Percentiles rank a stretch among this genome's conserved stretches.
Conservation (phyloP, 2,113 vertebrate species). For the Pleuronectes platessa region DNA sequence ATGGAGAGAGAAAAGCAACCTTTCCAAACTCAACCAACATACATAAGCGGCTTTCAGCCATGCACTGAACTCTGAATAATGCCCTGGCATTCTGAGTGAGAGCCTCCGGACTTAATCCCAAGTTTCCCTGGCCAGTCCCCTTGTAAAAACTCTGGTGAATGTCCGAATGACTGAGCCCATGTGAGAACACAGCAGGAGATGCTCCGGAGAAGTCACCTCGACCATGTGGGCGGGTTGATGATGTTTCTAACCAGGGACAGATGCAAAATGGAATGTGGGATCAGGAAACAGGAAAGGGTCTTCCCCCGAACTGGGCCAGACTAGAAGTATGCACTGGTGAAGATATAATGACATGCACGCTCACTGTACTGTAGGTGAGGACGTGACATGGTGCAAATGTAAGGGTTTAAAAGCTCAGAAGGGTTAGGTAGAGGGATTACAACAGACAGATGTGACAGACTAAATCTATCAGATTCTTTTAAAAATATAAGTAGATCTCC, state of each 20-base stretch:
- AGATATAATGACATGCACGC: not conserved
- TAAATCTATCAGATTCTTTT: not conserved
- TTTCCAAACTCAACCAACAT: not conserved
- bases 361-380: slow-evolving; percentile 23
- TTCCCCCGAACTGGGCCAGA: not conserved
- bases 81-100: too few relatives aligned
- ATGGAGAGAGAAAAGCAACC: slow-evolving; percentile 1
- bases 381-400: slow-evolving; percentile 69
- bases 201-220: too few relatives aligned
- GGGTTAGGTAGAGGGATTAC: slow-evolving; percentile 39
- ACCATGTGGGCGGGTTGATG: too few relatives aligned
- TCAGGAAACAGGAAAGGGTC: not conserved
- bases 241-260: too few relatives aligned
- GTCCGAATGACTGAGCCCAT: too few relatives aligned
- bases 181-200: too few relatives aligned
- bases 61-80: too few relatives aligned
- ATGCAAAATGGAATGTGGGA: too few relatives aligned
- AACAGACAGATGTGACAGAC: not conserved
- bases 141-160: too few relatives aligned
- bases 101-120: too few relatives aligned
- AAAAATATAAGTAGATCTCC: not conserved
- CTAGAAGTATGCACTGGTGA: not conserved
- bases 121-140: too few relatives aligned
- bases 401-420: slow-evolving; percentile 47
- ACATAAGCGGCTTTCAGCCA: not conserved